These are phyloP conservation scores for Apostichopus japonicus DNA, from an alignment of 35 echinoderm and acorn worm species.

Conservation along the genomic window DNA sequence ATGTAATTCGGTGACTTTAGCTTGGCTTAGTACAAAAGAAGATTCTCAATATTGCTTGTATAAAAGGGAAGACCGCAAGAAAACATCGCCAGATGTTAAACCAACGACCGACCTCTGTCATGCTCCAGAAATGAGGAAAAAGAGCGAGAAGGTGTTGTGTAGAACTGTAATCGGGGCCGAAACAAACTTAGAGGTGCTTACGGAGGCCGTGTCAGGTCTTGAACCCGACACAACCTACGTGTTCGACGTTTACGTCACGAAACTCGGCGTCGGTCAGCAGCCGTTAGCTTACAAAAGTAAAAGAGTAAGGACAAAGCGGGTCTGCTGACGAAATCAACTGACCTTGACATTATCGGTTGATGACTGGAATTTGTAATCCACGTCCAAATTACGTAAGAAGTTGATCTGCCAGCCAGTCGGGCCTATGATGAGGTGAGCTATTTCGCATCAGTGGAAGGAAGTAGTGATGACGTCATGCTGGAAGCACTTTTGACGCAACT, in stretches of 20 bases:
- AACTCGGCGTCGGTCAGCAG: slow-evolving; percentile 76
- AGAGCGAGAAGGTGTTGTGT: slow-evolving; percentile 92
- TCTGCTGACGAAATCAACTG: slow-evolving; percentile 75
- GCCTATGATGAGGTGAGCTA: neutral
- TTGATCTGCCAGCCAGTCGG: slow-evolving; percentile 2
- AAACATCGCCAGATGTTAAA: slow-evolving; percentile 41
- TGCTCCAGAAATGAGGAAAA: slow-evolving; percentile 91
- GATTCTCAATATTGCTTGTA: slow-evolving; percentile 96
- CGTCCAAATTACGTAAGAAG: slow-evolving; percentile 4
- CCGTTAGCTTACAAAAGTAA: slow-evolving; percentile 88
- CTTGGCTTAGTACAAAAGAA: slow-evolving; percentile 91
- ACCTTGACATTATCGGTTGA: slow-evolving; percentile 34
- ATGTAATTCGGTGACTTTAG: slow-evolving; percentile 90
- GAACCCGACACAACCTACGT: slow-evolving; percentile 80
- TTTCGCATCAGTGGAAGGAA: neutral
- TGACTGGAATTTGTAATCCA: slow-evolving; percentile 17
- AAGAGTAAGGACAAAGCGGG: slow-evolving; percentile 84
- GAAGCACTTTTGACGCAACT: neutral
- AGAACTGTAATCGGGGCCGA: slow-evolving; percentile 64
- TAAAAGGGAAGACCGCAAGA: slow-evolving; percentile 78
- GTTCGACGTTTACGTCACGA: slow-evolving; percentile 95
- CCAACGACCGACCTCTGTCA: slow-evolving; percentile 66
- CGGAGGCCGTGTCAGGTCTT: slow-evolving; percentile 72
- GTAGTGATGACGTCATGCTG: neutral
- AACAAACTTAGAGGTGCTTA: slow-evolving; percentile 75